Base-by-base conservation (phyloP, 1,140 invertebrate species). In the Philotrypesis tridentata region DNA sequence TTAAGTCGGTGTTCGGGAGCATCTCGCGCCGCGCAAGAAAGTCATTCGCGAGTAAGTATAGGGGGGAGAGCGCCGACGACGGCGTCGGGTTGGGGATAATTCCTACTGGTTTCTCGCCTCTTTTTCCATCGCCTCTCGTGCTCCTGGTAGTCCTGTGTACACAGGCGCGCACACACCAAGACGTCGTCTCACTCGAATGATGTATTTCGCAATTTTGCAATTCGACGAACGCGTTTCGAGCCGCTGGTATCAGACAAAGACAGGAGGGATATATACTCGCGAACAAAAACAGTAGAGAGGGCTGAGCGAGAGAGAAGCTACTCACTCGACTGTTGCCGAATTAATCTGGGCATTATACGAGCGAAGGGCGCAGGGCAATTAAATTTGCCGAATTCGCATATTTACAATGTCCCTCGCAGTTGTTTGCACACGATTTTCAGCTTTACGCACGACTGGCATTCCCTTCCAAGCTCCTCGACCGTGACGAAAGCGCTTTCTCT, bases 1-100 rank as follows among this genome's bases (percentile, higher is more conserved):
- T 88, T 87, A 87, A 60, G 87, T 87, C 85, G 86, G 85, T 85
- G 63, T 71, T 74, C 73, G 70, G 74, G 68, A 63, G 79, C 79
- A 87, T 80, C n/a, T n/a, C n/a, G n/a, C n/a, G n/a, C n/a, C n/a
- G n/a, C 63, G 82, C 78, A 88, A 89, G 84, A 88, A 88, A 85
- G 83, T 87, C 85, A 88, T 89, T 87, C 85, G 82, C 78, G 21
- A 55, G 48, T 17, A 17, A n/a, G 48, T n/a, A 55, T 0, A 17
- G 48, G 17, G 17, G 21, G 48, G 21, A 55, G 48, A 55, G 63
- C 55, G 71, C 65, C 65, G 61, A 65, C 71, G 74, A 85, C 82
- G n/a, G n/a, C n/a, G n/a, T n/a, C 82, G 63, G 60, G 27, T 82
- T 80, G 74, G 61, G 81, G 85, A 87, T 89, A 85, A 85, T 87